Conservation (phyloP, 2,888 invertebrate genomes). For the Drosophila barbarae region DNA sequence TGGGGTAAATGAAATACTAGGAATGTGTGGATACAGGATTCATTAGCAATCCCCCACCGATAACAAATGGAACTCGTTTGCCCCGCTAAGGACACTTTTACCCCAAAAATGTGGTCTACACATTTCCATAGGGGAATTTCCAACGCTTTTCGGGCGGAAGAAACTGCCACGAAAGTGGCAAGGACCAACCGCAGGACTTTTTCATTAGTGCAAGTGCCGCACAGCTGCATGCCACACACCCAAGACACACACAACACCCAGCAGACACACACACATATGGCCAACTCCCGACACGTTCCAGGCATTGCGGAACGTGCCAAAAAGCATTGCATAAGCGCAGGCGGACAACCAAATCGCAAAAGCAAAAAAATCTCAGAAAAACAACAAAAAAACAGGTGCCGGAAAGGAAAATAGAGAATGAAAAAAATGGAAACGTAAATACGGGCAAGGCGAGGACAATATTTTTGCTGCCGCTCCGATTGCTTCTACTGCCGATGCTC, state of each 20-base stretch:
- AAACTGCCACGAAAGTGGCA: conserved; percentile 22
- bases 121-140: conserved; percentile 17
- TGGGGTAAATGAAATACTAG: not conserved
- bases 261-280: conserved; percentile 17
- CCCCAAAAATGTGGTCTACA: not conserved
- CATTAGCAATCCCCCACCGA: conserved; percentile 22
- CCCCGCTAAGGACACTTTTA: conserved; percentile 1
- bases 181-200: conserved; percentile 55
- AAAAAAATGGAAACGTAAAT: conserved; percentile 34
- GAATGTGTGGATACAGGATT: conserved; percentile 8
- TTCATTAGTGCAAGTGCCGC: conserved; percentile 71
- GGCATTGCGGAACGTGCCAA: conserved; percentile 66
- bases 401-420: conserved; percentile 17
- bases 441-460: conserved; percentile 45
- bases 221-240: conserved; percentile 38
- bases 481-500: conserved; percentile 18
- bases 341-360: conserved; percentile 63
- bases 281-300: conserved; percentile 45
- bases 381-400: conserved; percentile 15
- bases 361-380: conserved; percentile 43
- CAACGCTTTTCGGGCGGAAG: conserved; percentile 1
- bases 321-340: conserved; percentile 68
- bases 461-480: conserved; percentile 40
- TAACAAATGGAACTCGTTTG: conserved; percentile 4
- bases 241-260: conserved; percentile 9